Conservation (phyloP, 1,140 invertebrate genomes). For the Piezodorus guildinii region DNA sequence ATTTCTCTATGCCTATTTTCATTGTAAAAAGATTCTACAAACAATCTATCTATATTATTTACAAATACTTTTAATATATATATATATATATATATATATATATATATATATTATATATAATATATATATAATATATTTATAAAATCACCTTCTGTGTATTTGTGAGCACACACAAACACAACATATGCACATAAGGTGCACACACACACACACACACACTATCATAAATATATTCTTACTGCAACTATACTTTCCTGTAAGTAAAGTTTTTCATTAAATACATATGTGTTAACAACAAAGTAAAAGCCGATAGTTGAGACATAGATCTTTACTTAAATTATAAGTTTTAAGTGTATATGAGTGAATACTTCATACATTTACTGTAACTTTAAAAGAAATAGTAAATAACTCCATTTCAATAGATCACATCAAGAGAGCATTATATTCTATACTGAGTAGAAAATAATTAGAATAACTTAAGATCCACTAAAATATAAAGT, state of each 20-base stretch:
- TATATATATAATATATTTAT: conserved; percentile 13
- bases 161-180: not conserved
- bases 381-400: not conserved
- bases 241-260: too few relatives aligned
- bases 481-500: too few relatives aligned
- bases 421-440: not conserved
- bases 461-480: too few relatives aligned
- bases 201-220: too few relatives aligned
- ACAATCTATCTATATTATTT: conserved; percentile 16
- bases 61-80: conserved; percentile 1
- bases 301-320: too few relatives aligned
- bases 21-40: conserved; percentile 18
- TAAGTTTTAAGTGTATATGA: too few relatives aligned
- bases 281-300: too few relatives aligned
- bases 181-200: too few relatives aligned
- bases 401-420: not conserved
- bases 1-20: conserved; percentile 8
- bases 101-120: conserved; percentile 7
- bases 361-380: too few relatives aligned
- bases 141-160: not conserved
- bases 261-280: too few relatives aligned
- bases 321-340: too few relatives aligned
- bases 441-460: not conserved
- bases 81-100: conserved; percentile 7
- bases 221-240: too few relatives aligned